Percentiles rank a stretch among this genome's conserved stretches.
These are phyloP conservation scores for Ophion slaviceki DNA, from an alignment of 2,888 invertebrate species.

Conservation along the genomic window DNA sequence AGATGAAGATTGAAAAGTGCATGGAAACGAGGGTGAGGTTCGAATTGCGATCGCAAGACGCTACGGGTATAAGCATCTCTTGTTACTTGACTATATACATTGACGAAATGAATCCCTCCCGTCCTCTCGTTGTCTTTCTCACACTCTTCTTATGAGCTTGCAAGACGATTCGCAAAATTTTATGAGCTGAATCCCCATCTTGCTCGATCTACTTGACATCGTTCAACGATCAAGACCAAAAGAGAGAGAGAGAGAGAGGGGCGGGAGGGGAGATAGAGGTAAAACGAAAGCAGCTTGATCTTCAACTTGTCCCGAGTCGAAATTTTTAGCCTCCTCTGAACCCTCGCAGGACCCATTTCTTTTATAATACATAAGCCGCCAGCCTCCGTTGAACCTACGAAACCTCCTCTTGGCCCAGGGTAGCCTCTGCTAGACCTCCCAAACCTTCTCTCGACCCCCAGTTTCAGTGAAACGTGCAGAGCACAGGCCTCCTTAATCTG, in stretches of 20 bases:
- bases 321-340: too few species aligned
- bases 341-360: too few species aligned
- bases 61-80: constrained; percentile 50
- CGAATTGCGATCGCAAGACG: constrained; percentile 27
- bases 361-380: too few species aligned
- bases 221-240: constrained; percentile 37
- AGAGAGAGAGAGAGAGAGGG: constrained; percentile 24
- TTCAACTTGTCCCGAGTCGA: too few species aligned
- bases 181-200: constrained; percentile 45
- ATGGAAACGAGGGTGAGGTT: background rate
- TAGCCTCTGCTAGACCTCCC: too few species aligned
- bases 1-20: background rate
- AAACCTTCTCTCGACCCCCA: too few species aligned
- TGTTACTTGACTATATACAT: constrained; percentile 48
- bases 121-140: background rate
- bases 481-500: too few species aligned
- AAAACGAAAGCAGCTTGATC: constrained; percentile 44
- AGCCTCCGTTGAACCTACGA: too few species aligned
- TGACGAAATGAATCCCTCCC: constrained; percentile 8
- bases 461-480: too few species aligned
- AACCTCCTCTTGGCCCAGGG: too few species aligned
- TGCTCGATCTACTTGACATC: constrained; percentile 36
- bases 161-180: constrained; percentile 46
- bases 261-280: constrained; percentile 31
- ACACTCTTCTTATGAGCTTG: constrained; percentile 6